A percentile compares a stretch with the other conserved stretches of the same genome.
phyloP scores from a whole-genome alignment of 2,113 vertebrate species.

The Pseudolaguvia tuberculata region DNA sequence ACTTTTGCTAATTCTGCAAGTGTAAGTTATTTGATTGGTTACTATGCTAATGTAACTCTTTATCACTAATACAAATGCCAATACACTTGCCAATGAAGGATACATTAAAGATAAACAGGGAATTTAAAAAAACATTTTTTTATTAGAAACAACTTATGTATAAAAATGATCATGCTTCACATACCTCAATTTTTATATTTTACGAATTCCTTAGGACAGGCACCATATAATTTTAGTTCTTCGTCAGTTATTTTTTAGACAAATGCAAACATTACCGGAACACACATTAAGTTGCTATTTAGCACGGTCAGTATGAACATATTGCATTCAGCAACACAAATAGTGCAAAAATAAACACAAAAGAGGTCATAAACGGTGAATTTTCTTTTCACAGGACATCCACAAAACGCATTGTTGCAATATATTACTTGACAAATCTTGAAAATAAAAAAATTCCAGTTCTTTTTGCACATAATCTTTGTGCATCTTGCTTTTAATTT shows the following conservation, averaged over 20 bases:
- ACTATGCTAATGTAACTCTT: too few species aligned
- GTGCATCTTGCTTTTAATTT: not conserved
- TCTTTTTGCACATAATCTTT: slow-evolving; percentile 9
- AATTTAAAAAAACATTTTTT: slow-evolving; percentile 80
- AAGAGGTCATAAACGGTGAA: slow-evolving; percentile 57
- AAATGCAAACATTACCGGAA: slow-evolving; percentile 88
- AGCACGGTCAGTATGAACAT: slow-evolving; percentile 84
- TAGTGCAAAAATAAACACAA: slow-evolving; percentile 59
- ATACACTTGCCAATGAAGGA: slow-evolving; percentile 1
- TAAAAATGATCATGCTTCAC: slow-evolving; percentile 97
- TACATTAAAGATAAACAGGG: slow-evolving; percentile 14
- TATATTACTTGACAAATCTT: slow-evolving; percentile 43
- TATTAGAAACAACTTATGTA: slow-evolving; percentile 92
- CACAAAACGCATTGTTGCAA: slow-evolving; percentile 56
- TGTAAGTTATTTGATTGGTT: too few species aligned
- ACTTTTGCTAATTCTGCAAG: too few species aligned
- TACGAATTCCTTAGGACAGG: slow-evolving; percentile 86
- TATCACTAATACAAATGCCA: not conserved
- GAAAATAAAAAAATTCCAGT: slow-evolving; percentile 10
- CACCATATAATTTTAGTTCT: slow-evolving; percentile 77
- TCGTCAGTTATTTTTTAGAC: slow-evolving; percentile 74
- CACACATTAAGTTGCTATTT: slow-evolving; percentile 89
- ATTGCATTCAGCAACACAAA: slow-evolving; percentile 79
- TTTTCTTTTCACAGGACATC: slow-evolving; percentile 67
- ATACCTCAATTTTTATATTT: slow-evolving; percentile 78